phyloP scores from a whole-genome alignment of 2,113 vertebrate species.

The Ceuthmochares aereus region DNA sequence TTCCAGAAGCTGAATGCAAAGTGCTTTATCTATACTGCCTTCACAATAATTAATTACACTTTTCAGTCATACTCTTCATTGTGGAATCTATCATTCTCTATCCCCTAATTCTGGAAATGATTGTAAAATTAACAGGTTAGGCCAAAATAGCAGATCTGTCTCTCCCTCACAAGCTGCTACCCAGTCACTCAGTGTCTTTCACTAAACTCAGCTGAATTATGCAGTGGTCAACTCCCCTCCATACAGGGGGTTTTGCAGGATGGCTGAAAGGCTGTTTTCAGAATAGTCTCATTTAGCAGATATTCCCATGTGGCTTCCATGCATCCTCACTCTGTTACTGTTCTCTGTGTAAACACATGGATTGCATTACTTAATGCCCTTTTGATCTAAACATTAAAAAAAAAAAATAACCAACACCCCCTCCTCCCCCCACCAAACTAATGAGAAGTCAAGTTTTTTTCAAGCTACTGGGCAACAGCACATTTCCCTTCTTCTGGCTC shows the following conservation, averaged over 20 bases:
- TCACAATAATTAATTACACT: not conserved
- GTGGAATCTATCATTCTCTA: not conserved
- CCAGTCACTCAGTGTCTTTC: not conserved
- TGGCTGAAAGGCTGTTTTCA: conserved; percentile 20
- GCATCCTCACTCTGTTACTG: not conserved
- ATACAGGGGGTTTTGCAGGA: conserved; percentile 8
- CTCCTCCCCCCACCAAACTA: not conserved
- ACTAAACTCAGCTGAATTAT: not conserved
- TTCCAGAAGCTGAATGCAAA: not conserved
- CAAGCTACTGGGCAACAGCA: conserved; percentile 35
- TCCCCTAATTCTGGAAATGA: not conserved
- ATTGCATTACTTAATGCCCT: conserved; percentile 43
- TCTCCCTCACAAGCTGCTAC: not conserved
- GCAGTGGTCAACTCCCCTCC: not conserved
- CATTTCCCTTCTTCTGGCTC: not conserved
- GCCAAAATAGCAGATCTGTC: not conserved
- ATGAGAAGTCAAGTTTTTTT: conserved; percentile 36
- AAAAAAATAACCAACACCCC: not conserved
- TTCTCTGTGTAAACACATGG: conserved; percentile 41
- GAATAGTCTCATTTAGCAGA: conserved; percentile 35
- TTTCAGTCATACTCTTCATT: not conserved
- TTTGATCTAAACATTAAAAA: conserved; percentile 59
- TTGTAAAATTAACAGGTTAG: not conserved
- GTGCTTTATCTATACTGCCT: not conserved
- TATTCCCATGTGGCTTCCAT: conserved; percentile 65